phyloP scores from a whole-genome alignment of 2,113 vertebrate genomes.

The Atractosteus spatula region DNA sequence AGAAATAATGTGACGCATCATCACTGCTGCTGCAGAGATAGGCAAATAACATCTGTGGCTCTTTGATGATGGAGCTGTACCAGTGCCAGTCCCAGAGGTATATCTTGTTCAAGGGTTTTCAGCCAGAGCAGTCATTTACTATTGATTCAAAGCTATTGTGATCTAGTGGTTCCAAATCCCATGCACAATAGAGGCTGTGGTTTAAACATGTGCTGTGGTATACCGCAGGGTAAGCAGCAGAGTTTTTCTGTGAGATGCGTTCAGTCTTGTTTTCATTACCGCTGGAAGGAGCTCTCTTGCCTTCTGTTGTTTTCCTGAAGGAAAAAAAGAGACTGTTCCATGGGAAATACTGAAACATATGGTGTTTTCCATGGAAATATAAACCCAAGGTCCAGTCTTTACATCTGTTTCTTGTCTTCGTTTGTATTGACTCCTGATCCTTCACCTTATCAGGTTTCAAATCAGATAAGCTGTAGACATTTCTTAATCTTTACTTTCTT shows the following conservation, averaged over 20 bases:
- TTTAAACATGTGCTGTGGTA: background rate
- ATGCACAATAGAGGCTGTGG: slow-evolving; percentile 10
- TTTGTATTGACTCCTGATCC: too few species aligned
- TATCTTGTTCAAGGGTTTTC: background rate
- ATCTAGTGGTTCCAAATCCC: background rate
- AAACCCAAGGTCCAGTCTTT: too few species aligned
- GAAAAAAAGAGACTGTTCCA: too few species aligned
- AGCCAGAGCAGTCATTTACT: background rate
- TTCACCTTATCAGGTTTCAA: too few species aligned
- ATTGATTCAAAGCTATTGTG: background rate
- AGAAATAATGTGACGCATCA: background rate
- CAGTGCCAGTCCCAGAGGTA: background rate
- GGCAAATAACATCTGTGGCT: background rate
- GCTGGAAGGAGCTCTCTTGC: background rate
- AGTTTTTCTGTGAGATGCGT: background rate
- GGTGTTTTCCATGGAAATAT: background rate
- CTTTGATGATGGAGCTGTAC: background rate
- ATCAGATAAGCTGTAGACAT: too few species aligned
- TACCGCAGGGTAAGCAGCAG: background rate
- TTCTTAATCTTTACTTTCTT: too few species aligned
- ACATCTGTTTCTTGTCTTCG: too few species aligned
- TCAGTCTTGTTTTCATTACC: background rate
- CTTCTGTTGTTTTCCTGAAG: background rate
- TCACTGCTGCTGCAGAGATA: background rate
- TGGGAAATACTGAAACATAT: background rate